Evolutionary conservation across 2,888 invertebrate genomes (phyloP).

Genomic region (Sphaeridia pumilis): DNA sequence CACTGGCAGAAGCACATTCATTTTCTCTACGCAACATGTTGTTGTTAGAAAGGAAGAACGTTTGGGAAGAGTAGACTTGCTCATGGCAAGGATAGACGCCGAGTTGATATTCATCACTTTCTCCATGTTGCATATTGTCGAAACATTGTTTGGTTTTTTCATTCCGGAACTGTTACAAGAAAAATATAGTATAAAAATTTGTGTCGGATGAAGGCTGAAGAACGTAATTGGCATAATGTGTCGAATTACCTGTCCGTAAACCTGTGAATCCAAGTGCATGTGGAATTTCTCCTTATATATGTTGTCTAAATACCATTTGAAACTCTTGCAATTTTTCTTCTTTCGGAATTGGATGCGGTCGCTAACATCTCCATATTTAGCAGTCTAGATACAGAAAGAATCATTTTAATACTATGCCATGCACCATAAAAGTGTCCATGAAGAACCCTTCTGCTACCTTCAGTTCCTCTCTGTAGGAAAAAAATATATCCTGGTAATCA

Average conservation of each 20-base stretch:
- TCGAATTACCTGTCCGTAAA: constrained; percentile 58
- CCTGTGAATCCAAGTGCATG: constrained; percentile 65
- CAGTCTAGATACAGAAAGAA: constrained; percentile 37
- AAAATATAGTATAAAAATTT: background rate
- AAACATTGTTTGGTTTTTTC: constrained; percentile 53
- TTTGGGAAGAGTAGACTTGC: constrained; percentile 51
- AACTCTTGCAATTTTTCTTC: constrained; percentile 71
- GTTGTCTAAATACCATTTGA: constrained; percentile 84
- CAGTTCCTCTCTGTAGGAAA: constrained; percentile 68
- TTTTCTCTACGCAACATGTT: constrained; percentile 67
- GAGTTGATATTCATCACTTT: constrained; percentile 52
- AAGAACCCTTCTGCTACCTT: no score
- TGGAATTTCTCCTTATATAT: constrained; percentile 83
- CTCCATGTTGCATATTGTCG: constrained; percentile 63
- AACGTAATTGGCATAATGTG: no score
- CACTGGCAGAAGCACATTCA: constrained; percentile 49
- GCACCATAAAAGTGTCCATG: no score
- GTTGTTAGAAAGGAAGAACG: constrained; percentile 56
- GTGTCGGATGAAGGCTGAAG: background rate
- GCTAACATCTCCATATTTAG: constrained; percentile 64
- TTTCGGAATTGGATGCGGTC: constrained; percentile 65
- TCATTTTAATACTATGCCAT: no score
- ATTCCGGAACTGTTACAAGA: constrained; percentile 46
- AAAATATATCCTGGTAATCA: constrained; percentile 71
- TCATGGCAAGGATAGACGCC: constrained; percentile 66